Base-by-base conservation (phyloP, 2,113 vertebrate genomes). In the Apeltes quadracus region DNA sequence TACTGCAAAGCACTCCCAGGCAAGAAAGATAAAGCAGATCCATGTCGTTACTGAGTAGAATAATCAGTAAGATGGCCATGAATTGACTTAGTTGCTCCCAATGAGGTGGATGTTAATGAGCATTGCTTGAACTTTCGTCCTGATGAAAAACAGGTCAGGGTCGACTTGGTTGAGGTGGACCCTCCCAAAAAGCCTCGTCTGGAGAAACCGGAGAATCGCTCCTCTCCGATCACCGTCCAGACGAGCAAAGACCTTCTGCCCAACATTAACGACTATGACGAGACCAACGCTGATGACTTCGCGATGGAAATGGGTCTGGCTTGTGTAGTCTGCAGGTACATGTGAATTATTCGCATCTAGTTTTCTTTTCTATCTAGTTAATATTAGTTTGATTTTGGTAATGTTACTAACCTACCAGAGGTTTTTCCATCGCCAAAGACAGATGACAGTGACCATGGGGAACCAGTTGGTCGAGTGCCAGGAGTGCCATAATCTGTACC, bases 221-320 rank as follows among this genome's bases (percentile, higher is more conserved):
- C 96, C 0, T 97, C 97, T 39, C 96, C 97, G 0, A 93, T 98
- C 50, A 96, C 96, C 0, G 95, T 98, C 76, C 95, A 96, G 75
- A 94, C 92, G 0, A 98, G 95, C 90, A 98, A 96, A 85, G 98
- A 99, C 81, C 92, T 98, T 20, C 91, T 97, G 78, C 84, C 96
- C 16, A 96, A 98, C 83, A 94, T 97, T 7, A 95, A 94, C 11
- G 96, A 95, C 85, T 95, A 96, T 25, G 97, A 99, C 61, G 98
- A 98, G 89, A 99, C 97, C 27, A 99, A 95, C 18, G 98, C 97
- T 15, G 97, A 98, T 54, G 97, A 98, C 84, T 99, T 99, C 72
- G 98, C 98, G 65, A 99, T 99, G 98, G 97, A 99, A 83, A 99
- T 99, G 98, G 98, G 98, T 4, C 91, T 99, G 84, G 97, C 96